phyloP scores from a whole-genome alignment of 2,113 vertebrate species.

The Cyprinodon brontotheroides region DNA sequence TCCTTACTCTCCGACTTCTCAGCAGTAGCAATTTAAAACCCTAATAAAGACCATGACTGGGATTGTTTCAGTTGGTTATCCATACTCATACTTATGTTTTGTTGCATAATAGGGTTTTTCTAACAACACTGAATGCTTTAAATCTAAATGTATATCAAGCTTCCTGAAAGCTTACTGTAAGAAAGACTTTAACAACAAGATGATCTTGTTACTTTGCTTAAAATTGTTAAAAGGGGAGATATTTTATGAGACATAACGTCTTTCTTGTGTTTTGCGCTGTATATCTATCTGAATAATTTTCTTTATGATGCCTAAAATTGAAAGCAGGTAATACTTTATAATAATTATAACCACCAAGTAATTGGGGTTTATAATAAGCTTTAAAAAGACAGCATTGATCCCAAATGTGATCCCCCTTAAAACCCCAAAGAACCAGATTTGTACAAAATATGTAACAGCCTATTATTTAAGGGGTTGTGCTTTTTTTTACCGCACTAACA shows the following conservation, averaged over 20 bases:
- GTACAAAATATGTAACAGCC: background rate
- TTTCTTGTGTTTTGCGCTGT: too few species aligned
- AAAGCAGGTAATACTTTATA: too few species aligned
- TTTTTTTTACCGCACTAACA: background rate
- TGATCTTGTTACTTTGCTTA: background rate
- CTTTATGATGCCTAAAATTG: too few species aligned
- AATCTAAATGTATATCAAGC: background rate
- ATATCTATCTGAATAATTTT: too few species aligned
- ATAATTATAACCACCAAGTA: too few species aligned
- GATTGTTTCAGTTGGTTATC: background rate
- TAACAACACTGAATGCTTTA: background rate
- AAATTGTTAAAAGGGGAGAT: background rate
- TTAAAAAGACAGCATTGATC: too few species aligned
- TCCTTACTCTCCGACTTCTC: background rate
- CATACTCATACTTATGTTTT: background rate
- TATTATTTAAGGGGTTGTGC: background rate
- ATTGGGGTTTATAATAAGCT: too few species aligned
- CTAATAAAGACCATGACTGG: background rate
- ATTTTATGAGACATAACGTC: too few species aligned
- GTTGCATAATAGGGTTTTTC: background rate
- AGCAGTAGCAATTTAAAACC: background rate
- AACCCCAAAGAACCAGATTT: too few species aligned
- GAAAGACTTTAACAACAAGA: background rate
- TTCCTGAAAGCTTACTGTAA: background rate
- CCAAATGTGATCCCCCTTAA: too few species aligned